Percentiles rank a stretch among this genome's conserved stretches.
Evolutionary conservation across 2,888 invertebrate genomes (phyloP).

Genomic region (Drosophila anomelani): DNA sequence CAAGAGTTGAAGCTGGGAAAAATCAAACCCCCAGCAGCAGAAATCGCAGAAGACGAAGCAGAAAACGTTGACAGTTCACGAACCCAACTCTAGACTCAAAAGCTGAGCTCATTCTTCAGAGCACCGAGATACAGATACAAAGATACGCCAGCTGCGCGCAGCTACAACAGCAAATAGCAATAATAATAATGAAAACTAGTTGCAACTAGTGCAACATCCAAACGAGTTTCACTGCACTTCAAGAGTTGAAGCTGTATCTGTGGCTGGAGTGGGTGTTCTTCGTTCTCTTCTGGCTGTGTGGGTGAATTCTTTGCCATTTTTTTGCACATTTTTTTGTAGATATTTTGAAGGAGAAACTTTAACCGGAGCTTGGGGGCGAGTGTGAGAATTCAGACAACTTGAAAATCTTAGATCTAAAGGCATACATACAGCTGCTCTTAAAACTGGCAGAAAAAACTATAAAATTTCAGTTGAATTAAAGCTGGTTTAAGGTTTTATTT

Average conservation of each 20-base stretch:
- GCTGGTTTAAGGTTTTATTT: not conserved
- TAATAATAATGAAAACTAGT: slow-evolving; percentile 66
- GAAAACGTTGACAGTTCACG: slow-evolving; percentile 75
- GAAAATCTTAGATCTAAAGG: slow-evolving; percentile 15
- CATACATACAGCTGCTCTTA: slow-evolving; percentile 13
- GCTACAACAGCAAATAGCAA: slow-evolving; percentile 69
- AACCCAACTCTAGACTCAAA: slow-evolving; percentile 46
- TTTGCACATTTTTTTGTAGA: not conserved
- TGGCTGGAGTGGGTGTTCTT: slow-evolving; percentile 40
- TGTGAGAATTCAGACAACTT: slow-evolving; percentile 31
- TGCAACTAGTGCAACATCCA: slow-evolving; percentile 73
- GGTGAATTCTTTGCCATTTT: slow-evolving; percentile 21
- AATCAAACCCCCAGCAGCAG: slow-evolving; percentile 5
- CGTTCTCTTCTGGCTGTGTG: slow-evolving; percentile 19
- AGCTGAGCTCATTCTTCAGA: slow-evolving; percentile 72
- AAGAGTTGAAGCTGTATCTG: not conserved
- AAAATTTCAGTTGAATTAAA: too few relatives aligned
- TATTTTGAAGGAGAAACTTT: slow-evolving; percentile 21
- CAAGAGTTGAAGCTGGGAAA: slow-evolving; percentile 3
- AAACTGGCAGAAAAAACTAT: not conserved
- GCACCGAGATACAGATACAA: slow-evolving; percentile 39
- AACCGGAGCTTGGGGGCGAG: slow-evolving; percentile 22
- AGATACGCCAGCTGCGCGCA: slow-evolving; percentile 69
- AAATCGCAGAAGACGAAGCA: slow-evolving; percentile 39
- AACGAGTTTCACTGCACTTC: slow-evolving; percentile 37